Evolutionary conservation across 1,140 invertebrate species (phyloP).

Genomic region (Drosophila paulistorum): DNA sequence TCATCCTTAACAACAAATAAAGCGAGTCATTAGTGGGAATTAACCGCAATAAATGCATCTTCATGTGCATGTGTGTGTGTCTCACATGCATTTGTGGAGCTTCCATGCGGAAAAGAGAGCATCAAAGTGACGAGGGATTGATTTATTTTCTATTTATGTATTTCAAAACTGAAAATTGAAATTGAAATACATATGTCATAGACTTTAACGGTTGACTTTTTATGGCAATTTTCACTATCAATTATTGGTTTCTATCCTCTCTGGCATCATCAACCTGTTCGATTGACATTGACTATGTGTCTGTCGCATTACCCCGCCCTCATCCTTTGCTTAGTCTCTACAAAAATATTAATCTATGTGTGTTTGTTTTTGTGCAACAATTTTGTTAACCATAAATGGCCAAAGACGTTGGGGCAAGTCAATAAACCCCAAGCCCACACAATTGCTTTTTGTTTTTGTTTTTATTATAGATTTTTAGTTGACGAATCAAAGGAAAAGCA

Average conservation of each 20-base stretch:
- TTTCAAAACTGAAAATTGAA: neutral
- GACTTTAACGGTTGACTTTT: neutral
- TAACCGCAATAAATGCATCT: slow-evolving; percentile 11
- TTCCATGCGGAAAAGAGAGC: slow-evolving; percentile 21
- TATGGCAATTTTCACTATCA: slow-evolving; percentile 11
- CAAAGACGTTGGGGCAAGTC: slow-evolving; percentile 42
- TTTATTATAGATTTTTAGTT: slow-evolving; percentile 30
- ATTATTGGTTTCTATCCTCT: slow-evolving; percentile 7
- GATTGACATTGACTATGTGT: slow-evolving; percentile 2
- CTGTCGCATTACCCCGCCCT: slow-evolving; percentile 24
- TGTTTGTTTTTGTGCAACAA: slow-evolving; percentile 52
- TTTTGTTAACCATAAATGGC: slow-evolving; percentile 69
- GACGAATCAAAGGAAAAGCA: slow-evolving; percentile 49
- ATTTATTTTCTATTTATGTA: neutral
- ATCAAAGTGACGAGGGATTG: neutral
- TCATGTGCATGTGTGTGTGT: slow-evolving; percentile 9
- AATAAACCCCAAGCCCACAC: slow-evolving; percentile 72
- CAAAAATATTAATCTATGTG: slow-evolving; percentile 34
- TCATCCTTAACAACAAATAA: neutral
- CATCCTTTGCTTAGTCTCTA: neutral
- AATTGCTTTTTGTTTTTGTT: slow-evolving; percentile 10
- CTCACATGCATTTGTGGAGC: slow-evolving; percentile 34
- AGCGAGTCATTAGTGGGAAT: neutral
- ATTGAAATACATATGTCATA: neutral
- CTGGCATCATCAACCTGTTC: slow-evolving; percentile 6